phyloP scores from a whole-genome alignment of 2,888 invertebrate species.

The Sarcophaga caerulescens region DNA sequence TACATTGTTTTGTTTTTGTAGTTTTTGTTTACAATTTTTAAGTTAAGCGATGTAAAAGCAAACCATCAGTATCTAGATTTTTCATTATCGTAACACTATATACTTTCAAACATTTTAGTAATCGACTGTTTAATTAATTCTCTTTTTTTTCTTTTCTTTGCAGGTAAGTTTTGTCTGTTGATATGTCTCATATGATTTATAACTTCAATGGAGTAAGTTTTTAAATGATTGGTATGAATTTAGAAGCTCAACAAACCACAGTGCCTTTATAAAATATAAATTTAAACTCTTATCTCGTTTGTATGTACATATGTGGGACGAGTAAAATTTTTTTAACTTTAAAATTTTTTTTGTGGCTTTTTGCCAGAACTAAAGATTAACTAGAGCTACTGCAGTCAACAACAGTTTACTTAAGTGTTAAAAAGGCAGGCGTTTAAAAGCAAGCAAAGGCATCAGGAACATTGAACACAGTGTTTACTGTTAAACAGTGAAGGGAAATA shows the following conservation, averaged over 20 bases:
- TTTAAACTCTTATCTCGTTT: too few relatives aligned
- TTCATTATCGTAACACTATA: too few relatives aligned
- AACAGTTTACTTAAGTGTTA: background rate
- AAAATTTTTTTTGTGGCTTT: background rate
- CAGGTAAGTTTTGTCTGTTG: background rate
- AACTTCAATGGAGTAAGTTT: conserved; percentile 3
- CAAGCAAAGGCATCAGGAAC: background rate
- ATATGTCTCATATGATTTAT: background rate
- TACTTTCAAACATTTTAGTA: background rate
- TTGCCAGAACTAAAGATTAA: conserved; percentile 11
- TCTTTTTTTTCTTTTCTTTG: background rate
- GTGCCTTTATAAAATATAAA: background rate
- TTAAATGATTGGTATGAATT: background rate
- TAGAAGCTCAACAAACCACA: too few relatives aligned
- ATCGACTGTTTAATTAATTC: background rate
- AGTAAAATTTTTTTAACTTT: background rate
- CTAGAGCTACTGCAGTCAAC: conserved; percentile 8
- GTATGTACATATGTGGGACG: too few relatives aligned
- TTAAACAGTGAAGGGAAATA: too few relatives aligned
- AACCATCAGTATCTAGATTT: too few relatives aligned
- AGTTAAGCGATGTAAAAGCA: too few relatives aligned
- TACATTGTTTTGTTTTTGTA: too few relatives aligned
- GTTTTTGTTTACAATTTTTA: too few relatives aligned
- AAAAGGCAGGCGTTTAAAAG: background rate
- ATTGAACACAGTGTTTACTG: background rate